Percentiles rank a stretch among this genome's conserved stretches.
These are phyloP conservation scores for Monodelphis domestica DNA, from an alignment of 2,797 vertebrate species.

Conservation along the genomic window DNA sequence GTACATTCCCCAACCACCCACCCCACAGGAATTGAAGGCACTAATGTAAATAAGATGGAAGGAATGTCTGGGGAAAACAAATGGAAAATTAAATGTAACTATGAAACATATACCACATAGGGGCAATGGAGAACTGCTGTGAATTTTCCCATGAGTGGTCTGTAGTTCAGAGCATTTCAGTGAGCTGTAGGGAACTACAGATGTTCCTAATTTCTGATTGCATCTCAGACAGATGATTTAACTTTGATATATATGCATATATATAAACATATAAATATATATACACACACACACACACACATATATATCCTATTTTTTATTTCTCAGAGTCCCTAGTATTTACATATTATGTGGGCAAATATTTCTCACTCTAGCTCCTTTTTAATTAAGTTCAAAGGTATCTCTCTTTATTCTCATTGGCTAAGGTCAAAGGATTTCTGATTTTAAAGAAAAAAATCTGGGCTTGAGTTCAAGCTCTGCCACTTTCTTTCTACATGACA, in stretches of 20 bases:
- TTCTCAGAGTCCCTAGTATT: not conserved
- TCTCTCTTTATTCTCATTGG: not conserved
- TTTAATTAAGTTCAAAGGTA: not conserved
- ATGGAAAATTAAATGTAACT: conserved; percentile 5
- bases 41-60: conserved; percentile 21
- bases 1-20: not conserved
- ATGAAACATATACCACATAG: not conserved
- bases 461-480: not conserved
- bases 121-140: not conserved
- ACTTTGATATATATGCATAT: not conserved
- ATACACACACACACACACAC: no score
- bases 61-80: not conserved
- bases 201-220: not conserved
- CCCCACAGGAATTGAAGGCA: conserved; percentile 23
- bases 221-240: not conserved
- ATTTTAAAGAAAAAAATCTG: not conserved
- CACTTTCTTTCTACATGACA: not conserved
- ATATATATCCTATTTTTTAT: not conserved
- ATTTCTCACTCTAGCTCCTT: not conserved
- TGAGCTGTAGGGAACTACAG: not conserved
- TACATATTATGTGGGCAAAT: not conserved
- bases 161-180: not conserved
- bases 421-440: not conserved
- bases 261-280: no score
- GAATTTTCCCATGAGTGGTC: not conserved